Base-by-base conservation (phyloP, 2,113 vertebrate genomes). In the Poeciliopsis turrubarensis region DNA sequence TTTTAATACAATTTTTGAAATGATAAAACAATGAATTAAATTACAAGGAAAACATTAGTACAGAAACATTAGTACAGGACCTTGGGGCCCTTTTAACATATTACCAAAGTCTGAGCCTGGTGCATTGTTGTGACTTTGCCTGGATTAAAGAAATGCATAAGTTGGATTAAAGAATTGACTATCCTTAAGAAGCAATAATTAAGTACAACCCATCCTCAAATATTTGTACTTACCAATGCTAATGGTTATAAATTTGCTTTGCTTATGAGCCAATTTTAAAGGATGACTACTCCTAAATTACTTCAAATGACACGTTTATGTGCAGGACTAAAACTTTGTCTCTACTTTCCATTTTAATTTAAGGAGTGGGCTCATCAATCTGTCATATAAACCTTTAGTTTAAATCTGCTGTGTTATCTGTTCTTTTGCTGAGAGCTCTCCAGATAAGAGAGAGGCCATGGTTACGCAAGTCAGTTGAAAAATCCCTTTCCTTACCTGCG, bases 401-500 rank as follows among this genome's bases (percentile, higher is more conserved):
- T n/a, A 51, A 60, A n/a, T 54, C 26, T 39, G 4, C 11, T 27
- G 12, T 26, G 5, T 32, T 37, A 3, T 31, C 60, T 34, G 14
- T 39, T 44, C 32, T 25, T 44, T 47, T 67, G 1, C 27, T 17
- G 1, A 1, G 4, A 65, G 13, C 2, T 8, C 27, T 34, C 34
- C 51, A 32, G 64, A 41, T 29, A 0, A 66, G 15, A 7, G 17
- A 14, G 60, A 70, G 65, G 22, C 15, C 4, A 29, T 15, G 29
- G 1, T n/a, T 26, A 11, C 17, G 0, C 17, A 47, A 19, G 44
- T 5, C 1, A 0, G 44, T 19, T 1, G 12, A 13, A 10, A 64
- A 27, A 32, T 31, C 8, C 41, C 1, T 29, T 60, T 70, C 31
- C 15, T 27, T 25, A 79, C 86, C 78, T 82, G 54, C 64, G 22